Conservation (phyloP, 2,888 invertebrate species). For the Euplexia lucipara region DNA sequence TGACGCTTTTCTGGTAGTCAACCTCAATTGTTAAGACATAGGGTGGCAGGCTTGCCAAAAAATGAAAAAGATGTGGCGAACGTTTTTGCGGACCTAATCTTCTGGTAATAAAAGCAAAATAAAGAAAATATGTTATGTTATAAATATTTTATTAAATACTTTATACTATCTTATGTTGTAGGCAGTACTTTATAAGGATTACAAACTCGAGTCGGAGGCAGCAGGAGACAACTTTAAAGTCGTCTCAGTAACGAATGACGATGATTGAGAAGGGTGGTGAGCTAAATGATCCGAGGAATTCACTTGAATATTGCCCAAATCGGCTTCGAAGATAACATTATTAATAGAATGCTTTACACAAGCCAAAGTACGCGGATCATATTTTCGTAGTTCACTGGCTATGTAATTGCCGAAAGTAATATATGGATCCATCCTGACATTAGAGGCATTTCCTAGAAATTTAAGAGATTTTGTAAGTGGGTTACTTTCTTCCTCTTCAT, state of each 20-base stretch:
- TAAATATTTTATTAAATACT: no score
- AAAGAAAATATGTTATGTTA: no score
- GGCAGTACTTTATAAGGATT: background rate
- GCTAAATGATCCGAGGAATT: background rate
- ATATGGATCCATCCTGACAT: background rate
- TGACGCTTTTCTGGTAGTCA: no score
- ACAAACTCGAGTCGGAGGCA: conserved; percentile 8
- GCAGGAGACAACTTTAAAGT: background rate
- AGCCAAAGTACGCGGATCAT: conserved; percentile 10
- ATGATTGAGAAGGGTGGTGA: background rate
- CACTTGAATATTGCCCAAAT: conserved; percentile 4
- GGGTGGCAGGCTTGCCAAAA: no score
- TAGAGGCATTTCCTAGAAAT: background rate
- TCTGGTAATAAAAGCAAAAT: no score
- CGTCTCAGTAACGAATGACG: background rate
- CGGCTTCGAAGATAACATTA: conserved; percentile 26
- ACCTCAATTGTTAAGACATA: no score
- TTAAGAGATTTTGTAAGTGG: conserved; percentile 3
- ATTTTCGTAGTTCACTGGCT: conserved; percentile 23
- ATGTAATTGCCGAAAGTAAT: conserved; percentile 29
- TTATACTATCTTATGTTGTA: background rate
- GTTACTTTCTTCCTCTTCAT: background rate
- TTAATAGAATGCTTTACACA: conserved; percentile 22
- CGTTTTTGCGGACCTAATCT: no score
- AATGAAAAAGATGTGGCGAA: no score